These are phyloP conservation scores for Drosophila mayaguana DNA, from an alignment of 2,888 invertebrate genomes.

Conservation along the genomic window DNA sequence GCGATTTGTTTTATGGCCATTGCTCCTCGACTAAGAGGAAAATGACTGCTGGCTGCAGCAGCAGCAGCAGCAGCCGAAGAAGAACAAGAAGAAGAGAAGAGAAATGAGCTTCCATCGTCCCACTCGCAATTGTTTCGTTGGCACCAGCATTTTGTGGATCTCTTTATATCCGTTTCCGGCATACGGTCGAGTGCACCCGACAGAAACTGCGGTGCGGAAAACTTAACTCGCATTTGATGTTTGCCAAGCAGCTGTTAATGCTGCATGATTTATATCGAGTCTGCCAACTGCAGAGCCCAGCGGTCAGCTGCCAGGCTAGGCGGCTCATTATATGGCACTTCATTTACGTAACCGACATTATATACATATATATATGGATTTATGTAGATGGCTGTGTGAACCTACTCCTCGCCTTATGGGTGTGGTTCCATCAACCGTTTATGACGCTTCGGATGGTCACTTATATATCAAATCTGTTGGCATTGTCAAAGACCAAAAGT, in stretches of 20 bases:
- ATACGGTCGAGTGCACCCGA: conserved; percentile 50
- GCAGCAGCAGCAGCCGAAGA: neutral
- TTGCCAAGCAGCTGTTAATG: conserved; percentile 83
- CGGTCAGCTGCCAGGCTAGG: conserved; percentile 37
- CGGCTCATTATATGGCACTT: conserved; percentile 69
- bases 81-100: neutral
- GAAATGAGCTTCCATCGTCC: conserved; percentile 8
- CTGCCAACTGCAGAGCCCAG: conserved; percentile 43
- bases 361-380: neutral
- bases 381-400: neutral
- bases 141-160: conserved; percentile 61
- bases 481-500: conserved; percentile 18
- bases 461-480: conserved; percentile 23
- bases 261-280: conserved; percentile 79
- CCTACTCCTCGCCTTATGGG: neutral
- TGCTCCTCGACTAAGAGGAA: conserved; percentile 7
- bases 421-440: conserved; percentile 21
- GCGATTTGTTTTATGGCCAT: conserved; percentile 70
- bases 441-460: conserved; percentile 3
- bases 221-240: conserved; percentile 81
- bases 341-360: conserved; percentile 29
- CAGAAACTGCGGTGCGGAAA: conserved; percentile 60
- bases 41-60: neutral
- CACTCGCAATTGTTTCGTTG: conserved; percentile 62
- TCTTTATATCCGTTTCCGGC: conserved; percentile 56